phyloP scores from a whole-genome alignment of 2,888 invertebrate species.

The Cheilosia vulpina region DNA sequence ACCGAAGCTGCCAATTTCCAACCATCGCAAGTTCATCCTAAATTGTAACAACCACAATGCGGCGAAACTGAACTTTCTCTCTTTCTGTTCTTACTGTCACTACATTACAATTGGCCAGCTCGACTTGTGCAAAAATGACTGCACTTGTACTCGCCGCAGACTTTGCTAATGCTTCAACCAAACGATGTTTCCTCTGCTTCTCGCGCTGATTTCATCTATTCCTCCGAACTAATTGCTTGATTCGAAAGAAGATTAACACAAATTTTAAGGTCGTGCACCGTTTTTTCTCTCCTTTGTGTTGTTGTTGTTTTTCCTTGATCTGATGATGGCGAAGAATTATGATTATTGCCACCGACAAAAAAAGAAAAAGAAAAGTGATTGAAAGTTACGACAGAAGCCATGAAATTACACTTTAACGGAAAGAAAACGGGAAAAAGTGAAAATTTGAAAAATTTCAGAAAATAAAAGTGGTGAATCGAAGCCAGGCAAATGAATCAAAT shows the following conservation, averaged over 20 bases:
- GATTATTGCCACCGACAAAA: slow-evolving; percentile 39
- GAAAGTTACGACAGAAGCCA: slow-evolving; percentile 53
- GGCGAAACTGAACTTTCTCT: slow-evolving; percentile 22
- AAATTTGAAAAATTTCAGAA: slow-evolving; percentile 62
- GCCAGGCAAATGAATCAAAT: neutral
- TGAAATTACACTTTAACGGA: slow-evolving; percentile 51
- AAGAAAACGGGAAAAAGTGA: slow-evolving; percentile 15
- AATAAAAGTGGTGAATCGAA: slow-evolving; percentile 45
- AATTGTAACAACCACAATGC: slow-evolving; percentile 11
- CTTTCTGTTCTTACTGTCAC: slow-evolving; percentile 26
- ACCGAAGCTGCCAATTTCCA: slow-evolving; percentile 15
- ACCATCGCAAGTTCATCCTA: slow-evolving; percentile 11
- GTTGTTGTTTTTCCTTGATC: neutral
- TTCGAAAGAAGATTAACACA: slow-evolving; percentile 65
- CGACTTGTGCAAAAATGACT: slow-evolving; percentile 10
- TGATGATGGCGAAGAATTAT: slow-evolving; percentile 27
- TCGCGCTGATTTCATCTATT: slow-evolving; percentile 2
- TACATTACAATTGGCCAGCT: neutral
- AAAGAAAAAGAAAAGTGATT: slow-evolving; percentile 63
- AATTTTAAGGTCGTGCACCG: slow-evolving; percentile 56
- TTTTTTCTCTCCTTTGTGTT: slow-evolving; percentile 12
- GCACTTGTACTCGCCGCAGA: neutral
- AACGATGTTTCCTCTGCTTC: slow-evolving; percentile 10
- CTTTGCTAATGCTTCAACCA: slow-evolving; percentile 22
- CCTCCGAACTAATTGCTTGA: slow-evolving; percentile 58